These are phyloP conservation scores for Knipowitschia caucasica DNA, from an alignment of 2,797 vertebrate genomes.

Conservation along the genomic window DNA sequence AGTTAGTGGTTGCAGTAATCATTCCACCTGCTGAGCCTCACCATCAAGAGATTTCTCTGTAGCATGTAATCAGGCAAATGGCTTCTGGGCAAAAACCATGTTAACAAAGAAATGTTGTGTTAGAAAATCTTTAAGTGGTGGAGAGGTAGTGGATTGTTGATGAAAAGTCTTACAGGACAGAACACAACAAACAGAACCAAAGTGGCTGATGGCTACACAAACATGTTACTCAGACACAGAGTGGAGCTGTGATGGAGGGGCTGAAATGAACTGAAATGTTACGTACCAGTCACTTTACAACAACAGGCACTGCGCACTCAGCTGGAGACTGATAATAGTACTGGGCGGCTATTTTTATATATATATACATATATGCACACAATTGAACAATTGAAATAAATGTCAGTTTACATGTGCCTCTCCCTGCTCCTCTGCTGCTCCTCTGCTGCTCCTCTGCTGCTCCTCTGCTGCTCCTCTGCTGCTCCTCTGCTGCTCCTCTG, in stretches of 20 bases:
- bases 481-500: no score
- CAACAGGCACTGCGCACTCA: not conserved
- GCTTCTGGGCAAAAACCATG: conserved; percentile 2
- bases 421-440: no score
- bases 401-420: no score
- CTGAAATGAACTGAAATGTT: conserved; percentile 13
- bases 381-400: no score
- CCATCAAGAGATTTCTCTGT: conserved; percentile 1
- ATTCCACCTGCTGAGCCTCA: conserved; percentile 6
- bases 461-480: no score
- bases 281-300: not conserved
- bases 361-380: no score
- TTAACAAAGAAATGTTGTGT: conserved; percentile 7
- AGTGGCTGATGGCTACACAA: conserved; percentile 5
- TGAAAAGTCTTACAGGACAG: not conserved
- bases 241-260: not conserved
- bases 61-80: conserved; percentile 4
- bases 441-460: no score
- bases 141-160: not conserved
- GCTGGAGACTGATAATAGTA: conserved; percentile 10
- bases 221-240: not conserved
- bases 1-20: conserved; percentile 5
- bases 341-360: no score
- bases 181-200: not conserved
- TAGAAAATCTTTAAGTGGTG: conserved; percentile 7